Percentiles rank a stretch among this genome's conserved stretches.
Conservation (phyloP, 2,797 vertebrate genomes). For the Acanthiza pusilla region DNA sequence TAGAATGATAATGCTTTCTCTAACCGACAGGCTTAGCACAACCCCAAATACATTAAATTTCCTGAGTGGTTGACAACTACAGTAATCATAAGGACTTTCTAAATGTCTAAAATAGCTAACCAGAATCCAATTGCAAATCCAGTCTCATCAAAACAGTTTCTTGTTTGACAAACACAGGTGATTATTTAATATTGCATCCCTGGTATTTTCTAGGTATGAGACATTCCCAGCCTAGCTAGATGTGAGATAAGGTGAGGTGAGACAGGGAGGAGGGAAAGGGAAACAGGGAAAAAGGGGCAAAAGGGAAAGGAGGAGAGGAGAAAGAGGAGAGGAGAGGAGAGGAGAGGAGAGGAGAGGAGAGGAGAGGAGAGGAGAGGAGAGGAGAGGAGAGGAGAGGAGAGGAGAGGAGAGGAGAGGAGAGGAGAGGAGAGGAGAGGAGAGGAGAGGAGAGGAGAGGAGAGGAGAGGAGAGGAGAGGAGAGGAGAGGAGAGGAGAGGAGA, state of each 20-base stretch:
- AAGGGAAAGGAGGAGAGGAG: too few species aligned
- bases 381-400: background rate
- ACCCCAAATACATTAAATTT: background rate
- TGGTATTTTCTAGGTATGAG: background rate
- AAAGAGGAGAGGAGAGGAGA: background rate
- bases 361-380: too few species aligned
- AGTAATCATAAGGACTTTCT: background rate
- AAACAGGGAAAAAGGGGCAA: too few species aligned
- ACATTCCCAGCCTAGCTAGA: background rate
- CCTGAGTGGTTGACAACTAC: background rate
- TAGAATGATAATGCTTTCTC: background rate
- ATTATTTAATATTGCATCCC: background rate
- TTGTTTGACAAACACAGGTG: background rate
- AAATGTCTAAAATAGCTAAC: background rate
- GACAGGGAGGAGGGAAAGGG: fast-evolving
- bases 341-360: too few species aligned
- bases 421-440: background rate
- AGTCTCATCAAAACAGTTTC: background rate
- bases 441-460: too few species aligned
- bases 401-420: background rate
- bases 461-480: too few species aligned
- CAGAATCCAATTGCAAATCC: background rate
- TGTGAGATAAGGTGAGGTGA: background rate
- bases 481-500: too few species aligned
- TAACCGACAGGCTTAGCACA: background rate